Conservation (phyloP, 37 sponge, comb jelly and placozoan species). For the Beroe ovata region DNA sequence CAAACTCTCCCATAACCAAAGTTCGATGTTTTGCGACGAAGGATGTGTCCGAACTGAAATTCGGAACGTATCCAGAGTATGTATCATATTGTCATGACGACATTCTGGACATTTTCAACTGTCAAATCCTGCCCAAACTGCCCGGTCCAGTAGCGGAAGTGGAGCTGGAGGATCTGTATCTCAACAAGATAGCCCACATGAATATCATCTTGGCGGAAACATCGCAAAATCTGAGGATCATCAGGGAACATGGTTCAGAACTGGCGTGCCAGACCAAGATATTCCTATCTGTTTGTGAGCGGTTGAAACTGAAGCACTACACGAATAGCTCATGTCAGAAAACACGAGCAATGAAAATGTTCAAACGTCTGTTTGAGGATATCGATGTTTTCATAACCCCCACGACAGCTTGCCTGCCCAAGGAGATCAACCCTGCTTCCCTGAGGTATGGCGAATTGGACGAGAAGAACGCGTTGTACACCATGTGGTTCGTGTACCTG, state of each 20-base stretch:
- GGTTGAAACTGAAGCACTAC: slow-evolving; percentile 27
- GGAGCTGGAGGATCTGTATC: not conserved
- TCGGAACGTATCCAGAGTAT: slow-evolving; percentile 25
- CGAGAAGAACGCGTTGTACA: not conserved
- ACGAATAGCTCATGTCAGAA: slow-evolving; percentile 34
- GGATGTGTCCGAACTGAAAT: not conserved
- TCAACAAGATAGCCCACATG: slow-evolving; percentile 43
- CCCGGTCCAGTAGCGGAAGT: not conserved
- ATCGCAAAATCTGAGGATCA: not conserved
- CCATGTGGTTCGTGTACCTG: slow-evolving; percentile 66
- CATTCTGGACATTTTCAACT: not conserved
- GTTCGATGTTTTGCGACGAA: not conserved
- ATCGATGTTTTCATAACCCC: slow-evolving; percentile 30
- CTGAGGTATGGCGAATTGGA: slow-evolving; percentile 24
- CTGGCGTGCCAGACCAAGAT: slow-evolving; percentile 46
- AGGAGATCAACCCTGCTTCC: not conserved
- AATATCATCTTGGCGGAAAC: slow-evolving; percentile 39
- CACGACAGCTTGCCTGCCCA: slow-evolving; percentile 22
- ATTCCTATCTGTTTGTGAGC: not conserved
- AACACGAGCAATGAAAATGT: slow-evolving; percentile 54
- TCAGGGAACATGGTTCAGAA: not conserved
- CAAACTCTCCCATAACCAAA: not conserved
- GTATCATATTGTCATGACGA: slow-evolving; percentile 10
- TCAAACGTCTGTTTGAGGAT: slow-evolving; percentile 17
- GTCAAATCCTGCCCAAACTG: not conserved